These are phyloP conservation scores for Rutpela maculata DNA, from an alignment of 2,888 invertebrate species.

Conservation along the genomic window DNA sequence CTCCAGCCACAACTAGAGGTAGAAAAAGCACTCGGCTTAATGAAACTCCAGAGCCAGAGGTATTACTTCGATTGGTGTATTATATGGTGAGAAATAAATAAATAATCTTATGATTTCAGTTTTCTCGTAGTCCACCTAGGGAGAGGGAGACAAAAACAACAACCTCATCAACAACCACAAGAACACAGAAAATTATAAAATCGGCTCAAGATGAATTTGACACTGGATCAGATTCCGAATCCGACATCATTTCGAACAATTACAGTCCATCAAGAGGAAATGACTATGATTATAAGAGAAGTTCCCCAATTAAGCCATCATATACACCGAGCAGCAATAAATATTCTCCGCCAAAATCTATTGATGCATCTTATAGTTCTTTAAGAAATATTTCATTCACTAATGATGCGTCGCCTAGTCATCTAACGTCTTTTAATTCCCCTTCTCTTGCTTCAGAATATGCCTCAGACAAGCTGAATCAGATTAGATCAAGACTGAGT, in stretches of 20 bases:
- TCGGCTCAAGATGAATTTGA: constrained; percentile 78
- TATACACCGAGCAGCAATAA: constrained; percentile 73
- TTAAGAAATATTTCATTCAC: constrained; percentile 55
- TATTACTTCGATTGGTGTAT: constrained; percentile 55
- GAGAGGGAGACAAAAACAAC: constrained; percentile 54
- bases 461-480: constrained; percentile 77
- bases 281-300: constrained; percentile 51
- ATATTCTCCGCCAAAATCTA: constrained; percentile 69
- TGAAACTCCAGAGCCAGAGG: constrained; percentile 69
- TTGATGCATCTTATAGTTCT: constrained; percentile 68
- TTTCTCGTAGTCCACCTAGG: constrained; percentile 48
- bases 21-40: constrained; percentile 67
- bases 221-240: constrained; percentile 84
- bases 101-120: constrained; percentile 41
- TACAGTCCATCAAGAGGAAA: constrained; percentile 44
- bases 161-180: constrained; percentile 75
- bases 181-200: constrained; percentile 75
- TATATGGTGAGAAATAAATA: background rate
- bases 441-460: constrained; percentile 64
- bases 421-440: constrained; percentile 66
- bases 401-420: constrained; percentile 72
- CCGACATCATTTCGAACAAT: constrained; percentile 73
- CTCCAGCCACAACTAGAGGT: constrained; percentile 68
- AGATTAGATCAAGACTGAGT: constrained; percentile 78
- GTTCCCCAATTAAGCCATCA: constrained; percentile 70